These are phyloP conservation scores for Ypsolopha sequella DNA, from an alignment of 2,888 invertebrate genomes.

Conservation along the genomic window DNA sequence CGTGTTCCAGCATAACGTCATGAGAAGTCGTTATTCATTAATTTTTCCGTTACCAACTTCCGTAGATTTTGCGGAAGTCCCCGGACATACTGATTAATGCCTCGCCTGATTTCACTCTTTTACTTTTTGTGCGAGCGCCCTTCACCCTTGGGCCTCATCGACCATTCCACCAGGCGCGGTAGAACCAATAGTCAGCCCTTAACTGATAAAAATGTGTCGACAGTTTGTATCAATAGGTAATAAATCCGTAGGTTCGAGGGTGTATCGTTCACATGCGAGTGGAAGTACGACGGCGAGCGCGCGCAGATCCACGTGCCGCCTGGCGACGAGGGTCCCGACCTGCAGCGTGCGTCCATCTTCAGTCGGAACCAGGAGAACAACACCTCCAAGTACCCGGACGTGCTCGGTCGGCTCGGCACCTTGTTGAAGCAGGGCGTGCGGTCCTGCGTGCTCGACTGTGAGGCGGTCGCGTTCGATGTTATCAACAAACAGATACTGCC, in stretches of 20 bases:
- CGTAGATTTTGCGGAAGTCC: too few species aligned
- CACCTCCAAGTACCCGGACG: conserved; percentile 92
- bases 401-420: conserved; percentile 76
- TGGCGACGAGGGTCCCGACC: conserved; percentile 63
- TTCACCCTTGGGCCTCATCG: too few species aligned
- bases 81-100: too few species aligned
- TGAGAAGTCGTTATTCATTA: too few species aligned
- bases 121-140: too few species aligned
- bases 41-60: too few species aligned
- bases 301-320: conserved; percentile 82
- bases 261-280: conserved; percentile 95
- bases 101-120: too few species aligned
- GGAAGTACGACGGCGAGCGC: conserved; percentile 99
- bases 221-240: too few species aligned
- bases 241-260: conserved; percentile 79
- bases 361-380: conserved; percentile 88
- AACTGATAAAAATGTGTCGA: too few species aligned
- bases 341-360: conserved; percentile 80
- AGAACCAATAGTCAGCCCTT: too few species aligned
- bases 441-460: conserved; percentile 94
- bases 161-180: too few species aligned
- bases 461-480: conserved; percentile 96
- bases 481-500: conserved; percentile 91
- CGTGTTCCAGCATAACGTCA: too few species aligned
- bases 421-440: conserved; percentile 70